Evolutionary conservation across 2,797 vertebrate species (phyloP), one percentile per base, ranked within the genome.

Genomic region (Cuniculus paca): DNA sequence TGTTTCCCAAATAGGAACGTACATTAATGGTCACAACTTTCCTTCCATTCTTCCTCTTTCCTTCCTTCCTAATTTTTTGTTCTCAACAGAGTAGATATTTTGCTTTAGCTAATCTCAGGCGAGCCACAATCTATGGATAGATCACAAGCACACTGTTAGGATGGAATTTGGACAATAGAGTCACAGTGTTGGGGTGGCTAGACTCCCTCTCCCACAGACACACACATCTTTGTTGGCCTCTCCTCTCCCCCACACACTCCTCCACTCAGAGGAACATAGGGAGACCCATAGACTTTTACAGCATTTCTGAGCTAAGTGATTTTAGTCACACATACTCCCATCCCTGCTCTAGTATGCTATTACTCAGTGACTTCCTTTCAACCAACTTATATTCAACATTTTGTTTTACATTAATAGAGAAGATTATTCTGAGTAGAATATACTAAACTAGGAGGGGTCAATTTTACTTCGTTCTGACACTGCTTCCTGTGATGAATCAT

Each of bases 311-410:
- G 50, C 24, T 34, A 61, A 42, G 28, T 70, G 63, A 45, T 75
- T 78, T 84, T 50, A 19, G 31, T 61, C 16, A 1, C 20, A 19
- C n/a, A 10, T 39, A 5, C 8, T 34, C 6, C 24, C 24, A 48
- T 3, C 39, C n/a, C 20, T 70, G 19, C 56, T 89, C 68, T 39
- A 80, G 17, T 6, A 36, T 52, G 79, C 36, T 95, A 42, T 77
- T 88, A 83, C 24, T 95, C 74, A 74, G 7, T 90, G 72, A 96
- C 26, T 90, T 31, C 22, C 50, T 24, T 74, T 90, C 77, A 42
- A 89, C 28, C 54, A 75, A 36, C 61, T 89, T 11, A 50, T 88
- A 65, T 20, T 88, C 45, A 16, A 52, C 11, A 58, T 34, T 94
- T 91, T 28, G 28, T 63, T 92, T 96, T 88, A 65, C 50, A 42